Percentiles rank a stretch among this genome's conserved stretches.
Evolutionary conservation across 2,888 invertebrate species (phyloP).

Genomic region (Nymphalis c-album): DNA sequence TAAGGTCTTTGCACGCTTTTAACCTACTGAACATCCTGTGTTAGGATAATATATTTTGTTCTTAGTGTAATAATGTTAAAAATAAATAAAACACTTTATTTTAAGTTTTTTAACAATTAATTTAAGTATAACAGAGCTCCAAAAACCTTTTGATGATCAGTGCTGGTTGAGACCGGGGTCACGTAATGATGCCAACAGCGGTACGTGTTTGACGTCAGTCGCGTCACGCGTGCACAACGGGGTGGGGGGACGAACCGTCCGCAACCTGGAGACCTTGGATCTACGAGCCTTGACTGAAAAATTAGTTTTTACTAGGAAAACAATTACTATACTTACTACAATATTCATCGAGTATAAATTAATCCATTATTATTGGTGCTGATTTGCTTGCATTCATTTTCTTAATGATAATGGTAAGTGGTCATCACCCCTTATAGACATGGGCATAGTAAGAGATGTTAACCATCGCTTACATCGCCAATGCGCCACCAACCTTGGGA

Average conservation of each 20-base stretch:
- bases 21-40: too few species aligned
- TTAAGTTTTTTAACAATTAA: too few species aligned
- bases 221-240: conserved; percentile 3
- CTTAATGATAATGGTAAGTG: too few species aligned
- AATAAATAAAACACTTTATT: too few species aligned
- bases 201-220: conserved; percentile 4
- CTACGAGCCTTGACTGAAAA: neutral
- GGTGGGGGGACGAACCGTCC: conserved; percentile 4
- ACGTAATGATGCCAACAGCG: neutral
- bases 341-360: neutral
- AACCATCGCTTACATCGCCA: too few species aligned
- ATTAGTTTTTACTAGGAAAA: neutral
- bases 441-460: too few species aligned
- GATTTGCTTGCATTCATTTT: neutral
- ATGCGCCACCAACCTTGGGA: too few species aligned
- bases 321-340: neutral
- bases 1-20: too few species aligned
- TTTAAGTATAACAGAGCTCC: too few species aligned
- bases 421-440: too few species aligned
- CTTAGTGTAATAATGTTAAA: too few species aligned
- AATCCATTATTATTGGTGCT: neutral
- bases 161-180: neutral
- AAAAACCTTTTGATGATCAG: neutral
- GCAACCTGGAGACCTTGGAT: neutral
- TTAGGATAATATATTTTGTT: too few species aligned